A percentile compares a stretch with the other conserved stretches of the same genome.
phyloP scores from a whole-genome alignment of 2,113 vertebrate species.

The Engystomops pustulosus region DNA sequence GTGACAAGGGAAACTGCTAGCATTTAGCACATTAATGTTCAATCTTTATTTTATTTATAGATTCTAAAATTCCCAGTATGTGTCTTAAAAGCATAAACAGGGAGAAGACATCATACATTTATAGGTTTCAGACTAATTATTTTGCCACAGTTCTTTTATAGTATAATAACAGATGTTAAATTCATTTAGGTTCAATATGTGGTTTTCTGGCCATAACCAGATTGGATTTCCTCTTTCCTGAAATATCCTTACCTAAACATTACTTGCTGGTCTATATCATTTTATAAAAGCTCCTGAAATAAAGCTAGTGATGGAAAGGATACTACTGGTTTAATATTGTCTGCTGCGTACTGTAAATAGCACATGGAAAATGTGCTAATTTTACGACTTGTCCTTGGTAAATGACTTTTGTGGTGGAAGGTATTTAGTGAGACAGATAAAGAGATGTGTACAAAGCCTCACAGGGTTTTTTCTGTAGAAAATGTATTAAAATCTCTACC shows the following conservation, averaged over 20 bases:
- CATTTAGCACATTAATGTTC: neutral
- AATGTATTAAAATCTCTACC: neutral
- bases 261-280: slow-evolving; percentile 20
- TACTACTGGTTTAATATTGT: slow-evolving; percentile 9
- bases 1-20: neutral
- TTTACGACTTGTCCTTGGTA: neutral
- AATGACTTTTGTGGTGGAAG: neutral
- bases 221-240: slow-evolving; percentile 51
- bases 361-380: slow-evolving; percentile 22
- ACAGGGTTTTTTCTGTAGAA: neutral
- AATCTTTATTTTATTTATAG: slow-evolving; percentile 30
- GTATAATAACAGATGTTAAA: slow-evolving; percentile 50
- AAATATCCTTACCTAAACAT: slow-evolving; percentile 52
- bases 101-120: slow-evolving; percentile 35
- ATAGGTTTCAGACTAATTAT: slow-evolving; percentile 46
- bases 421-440: neutral
- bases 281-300: slow-evolving; percentile 32
- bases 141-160: slow-evolving; percentile 43
- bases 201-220: slow-evolving; percentile 56
- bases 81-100: slow-evolving; percentile 32
- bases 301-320: slow-evolving; percentile 36
- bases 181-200: slow-evolving; percentile 34
- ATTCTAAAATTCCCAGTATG: slow-evolving; percentile 20
- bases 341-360: slow-evolving; percentile 9
- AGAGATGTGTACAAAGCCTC: neutral